Conservation (phyloP, 2,888 invertebrate genomes). For the Drosophila algonquin region DNA sequence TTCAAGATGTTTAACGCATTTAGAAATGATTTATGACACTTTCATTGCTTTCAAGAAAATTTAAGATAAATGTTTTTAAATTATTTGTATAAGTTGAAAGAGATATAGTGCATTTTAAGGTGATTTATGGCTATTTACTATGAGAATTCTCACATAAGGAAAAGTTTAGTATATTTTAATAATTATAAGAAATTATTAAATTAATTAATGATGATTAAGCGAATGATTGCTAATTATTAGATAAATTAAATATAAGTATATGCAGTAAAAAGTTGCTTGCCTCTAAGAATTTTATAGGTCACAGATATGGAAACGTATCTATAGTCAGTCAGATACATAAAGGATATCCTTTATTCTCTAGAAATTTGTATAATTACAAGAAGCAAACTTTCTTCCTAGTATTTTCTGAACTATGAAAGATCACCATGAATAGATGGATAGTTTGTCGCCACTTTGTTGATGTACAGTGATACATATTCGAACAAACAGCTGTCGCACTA, state of each 20-base stretch:
- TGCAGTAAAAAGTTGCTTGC: too few relatives aligned
- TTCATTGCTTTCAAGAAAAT: slow-evolving; percentile 9
- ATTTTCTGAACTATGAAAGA: background rate
- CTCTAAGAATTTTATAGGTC: background rate
- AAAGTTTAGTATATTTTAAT: too few relatives aligned
- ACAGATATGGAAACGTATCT: too few relatives aligned
- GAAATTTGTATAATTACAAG: background rate
- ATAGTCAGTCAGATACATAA: background rate
- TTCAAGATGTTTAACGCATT: background rate
- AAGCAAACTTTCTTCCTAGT: background rate
- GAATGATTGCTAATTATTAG: background rate
- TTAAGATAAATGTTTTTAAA: background rate
- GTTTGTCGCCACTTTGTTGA: background rate
- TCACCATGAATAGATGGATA: background rate
- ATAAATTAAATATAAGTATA: background rate
- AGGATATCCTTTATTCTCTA: background rate
- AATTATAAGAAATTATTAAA: background rate
- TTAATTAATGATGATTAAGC: background rate
- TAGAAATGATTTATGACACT: slow-evolving; percentile 22
- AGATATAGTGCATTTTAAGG: background rate
- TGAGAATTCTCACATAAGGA: background rate
- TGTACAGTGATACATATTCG: background rate
- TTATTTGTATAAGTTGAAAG: background rate
- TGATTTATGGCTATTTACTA: background rate
- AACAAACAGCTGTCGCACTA: slow-evolving; percentile 34